Percentiles rank a stretch among this genome's conserved stretches.
These are phyloP conservation scores for Ceratina japonica DNA, from an alignment of 1,140 invertebrate species.

Conservation along the genomic window DNA sequence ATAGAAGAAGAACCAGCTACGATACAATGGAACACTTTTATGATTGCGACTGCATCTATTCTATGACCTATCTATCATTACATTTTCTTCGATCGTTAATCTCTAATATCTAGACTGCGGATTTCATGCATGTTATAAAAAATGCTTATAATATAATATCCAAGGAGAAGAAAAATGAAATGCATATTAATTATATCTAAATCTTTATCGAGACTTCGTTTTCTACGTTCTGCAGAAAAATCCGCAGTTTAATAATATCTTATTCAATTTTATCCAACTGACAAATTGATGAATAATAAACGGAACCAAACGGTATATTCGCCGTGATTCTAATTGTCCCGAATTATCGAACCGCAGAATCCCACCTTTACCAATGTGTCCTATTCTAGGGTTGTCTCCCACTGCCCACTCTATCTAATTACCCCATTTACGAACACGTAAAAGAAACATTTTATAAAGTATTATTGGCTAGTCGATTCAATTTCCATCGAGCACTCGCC, in stretches of 20 bases:
- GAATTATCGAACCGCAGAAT: constrained; percentile 48
- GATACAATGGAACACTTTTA: neutral
- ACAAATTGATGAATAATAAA: neutral
- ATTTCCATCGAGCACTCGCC: constrained; percentile 16
- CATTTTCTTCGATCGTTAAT: too few relatives aligned
- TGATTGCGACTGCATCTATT: neutral
- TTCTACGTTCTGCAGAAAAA: too few relatives aligned
- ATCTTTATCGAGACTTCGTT: too few relatives aligned
- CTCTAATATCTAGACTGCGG: too few relatives aligned
- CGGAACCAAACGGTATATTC: neutral
- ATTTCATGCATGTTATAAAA: too few relatives aligned
- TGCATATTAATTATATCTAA: too few relatives aligned
- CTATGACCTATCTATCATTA: neutral
- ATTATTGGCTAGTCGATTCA: constrained; percentile 29
- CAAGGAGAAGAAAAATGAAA: too few relatives aligned
- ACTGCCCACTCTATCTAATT: constrained; percentile 53
- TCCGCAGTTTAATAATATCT: too few relatives aligned
- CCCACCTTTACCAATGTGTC: constrained; percentile 30
- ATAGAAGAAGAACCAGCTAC: neutral
- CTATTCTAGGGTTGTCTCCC: constrained; percentile 53
- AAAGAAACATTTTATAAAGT: constrained; percentile 21
- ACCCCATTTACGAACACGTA: constrained; percentile 10
- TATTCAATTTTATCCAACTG: neutral
- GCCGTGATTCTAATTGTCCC: constrained; percentile 30
- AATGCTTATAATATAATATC: too few relatives aligned